Base-by-base conservation (phyloP, 2,888 invertebrate species). In the Aethes cnicana region DNA sequence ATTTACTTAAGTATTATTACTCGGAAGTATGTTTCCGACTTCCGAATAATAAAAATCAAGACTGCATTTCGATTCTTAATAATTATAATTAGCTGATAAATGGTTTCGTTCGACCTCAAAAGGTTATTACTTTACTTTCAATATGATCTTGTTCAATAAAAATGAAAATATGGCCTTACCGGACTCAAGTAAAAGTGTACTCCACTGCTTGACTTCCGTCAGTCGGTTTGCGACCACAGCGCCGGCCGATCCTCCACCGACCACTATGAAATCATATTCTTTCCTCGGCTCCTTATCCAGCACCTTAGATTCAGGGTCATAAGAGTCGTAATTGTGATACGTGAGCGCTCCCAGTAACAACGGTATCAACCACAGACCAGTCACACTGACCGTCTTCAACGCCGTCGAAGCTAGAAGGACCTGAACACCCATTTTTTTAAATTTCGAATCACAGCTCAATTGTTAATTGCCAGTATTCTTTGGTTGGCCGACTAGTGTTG, bases 221-320 rank as follows among this genome's bases (percentile, higher is more conserved):
- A 96, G 81, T 11, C 97, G 91, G 70, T 92, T 95, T 5, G 97
- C 96, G 1, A 97, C 92, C 1, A 97, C 97, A 0, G 97, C 96
- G 0, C 97, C 97, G 0, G 97, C 97, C 0, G 96, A 96, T 0
- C 97, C 97, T 1, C 95, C 96, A 2, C 97, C 97, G 3, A 97
- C 91, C 1, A 96, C 91, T 17, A 97, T 90, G 69, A 96, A 96
- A 72, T 97, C 97, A 73, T 97, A 96, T 69, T 95, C 95, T n/a
- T 88, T 87, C 8, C 94, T 83, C 17, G 92, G 92, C 54, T 93
- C 91, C 57, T 92, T 93, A 67, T 96, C 93, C 55, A 93, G 85
- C 0, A 95, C 93, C 39, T 91, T 92, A 2, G 95, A 93, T 78
- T 96, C 96, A 0, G 96, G 96, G 70, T 96, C 96, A 16, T 94